phyloP scores from a whole-genome alignment of 37 sponge, comb jelly and placozoan genomes.

The Halichondria panicea region DNA sequence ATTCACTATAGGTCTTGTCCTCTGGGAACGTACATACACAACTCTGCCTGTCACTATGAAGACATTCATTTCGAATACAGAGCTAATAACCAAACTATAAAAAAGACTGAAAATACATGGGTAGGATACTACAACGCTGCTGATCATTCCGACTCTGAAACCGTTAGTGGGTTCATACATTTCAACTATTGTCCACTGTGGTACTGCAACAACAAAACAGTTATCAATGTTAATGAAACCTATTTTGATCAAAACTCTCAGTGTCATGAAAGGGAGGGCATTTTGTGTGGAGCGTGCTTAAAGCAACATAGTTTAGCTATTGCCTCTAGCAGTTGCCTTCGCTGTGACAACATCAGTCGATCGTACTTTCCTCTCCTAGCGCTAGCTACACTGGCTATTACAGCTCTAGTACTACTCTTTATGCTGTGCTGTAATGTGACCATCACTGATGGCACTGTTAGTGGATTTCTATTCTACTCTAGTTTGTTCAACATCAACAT shows the following conservation, averaged over 20 bases:
- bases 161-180: no score
- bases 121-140: not conserved
- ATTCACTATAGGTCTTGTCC: no score
- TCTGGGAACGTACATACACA: no score
- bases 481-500: not conserved
- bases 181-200: not conserved
- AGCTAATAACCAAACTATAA: not conserved
- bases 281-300: constrained; percentile 3
- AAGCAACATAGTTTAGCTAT: not conserved
- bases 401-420: not conserved
- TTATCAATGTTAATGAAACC: no score
- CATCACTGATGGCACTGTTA: not conserved
- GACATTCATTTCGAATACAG: no score
- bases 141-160: no score
- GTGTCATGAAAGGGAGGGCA: not conserved
- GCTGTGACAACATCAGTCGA: not conserved
- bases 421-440: not conserved
- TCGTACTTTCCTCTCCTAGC: not conserved
- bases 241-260: not conserved
- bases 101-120: not conserved
- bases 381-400: not conserved
- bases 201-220: not conserved
- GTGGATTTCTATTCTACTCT: not conserved
- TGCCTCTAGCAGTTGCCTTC: not conserved
- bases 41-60: no score